A percentile compares a stretch with the other conserved stretches of the same genome.
Evolutionary conservation across 2,113 vertebrate species (phyloP).

Genomic region (Thalassarche chlororhynchos): DNA sequence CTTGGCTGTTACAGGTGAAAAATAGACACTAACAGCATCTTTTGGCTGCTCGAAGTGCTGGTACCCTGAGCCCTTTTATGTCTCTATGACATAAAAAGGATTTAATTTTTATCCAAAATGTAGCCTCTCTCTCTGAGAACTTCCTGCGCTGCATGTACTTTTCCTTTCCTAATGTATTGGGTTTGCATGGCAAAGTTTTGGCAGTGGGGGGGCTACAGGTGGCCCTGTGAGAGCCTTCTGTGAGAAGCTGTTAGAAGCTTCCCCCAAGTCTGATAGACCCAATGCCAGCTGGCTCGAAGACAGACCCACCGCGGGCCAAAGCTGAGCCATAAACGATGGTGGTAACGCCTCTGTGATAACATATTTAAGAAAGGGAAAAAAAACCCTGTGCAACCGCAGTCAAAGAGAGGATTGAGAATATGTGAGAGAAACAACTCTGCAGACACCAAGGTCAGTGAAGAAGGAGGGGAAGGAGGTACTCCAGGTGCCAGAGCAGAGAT

Average conservation of each 20-base stretch:
- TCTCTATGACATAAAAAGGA: background rate
- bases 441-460: background rate
- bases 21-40: background rate
- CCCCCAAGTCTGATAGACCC: rapidly evolving
- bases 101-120: background rate
- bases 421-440: background rate
- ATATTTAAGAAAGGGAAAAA: background rate
- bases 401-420: background rate
- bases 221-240: background rate
- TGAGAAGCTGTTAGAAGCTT: background rate
- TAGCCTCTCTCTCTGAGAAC: background rate
- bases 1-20: background rate
- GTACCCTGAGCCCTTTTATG: background rate
- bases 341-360: background rate
- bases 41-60: background rate
- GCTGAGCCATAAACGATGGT: rapidly evolving
- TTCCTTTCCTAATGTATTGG: background rate
- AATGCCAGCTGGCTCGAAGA: background rate
- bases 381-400: background rate
- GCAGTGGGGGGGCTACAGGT: rapidly evolving
- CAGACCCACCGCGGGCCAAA: rapidly evolving
- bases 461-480: background rate
- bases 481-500: rapidly evolving
- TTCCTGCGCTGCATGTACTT: background rate
- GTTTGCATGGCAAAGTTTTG: background rate